Percentiles rank a stretch among this genome's conserved stretches.
Conservation (phyloP, 2,113 vertebrate genomes). For the Pandion haliaetus region DNA sequence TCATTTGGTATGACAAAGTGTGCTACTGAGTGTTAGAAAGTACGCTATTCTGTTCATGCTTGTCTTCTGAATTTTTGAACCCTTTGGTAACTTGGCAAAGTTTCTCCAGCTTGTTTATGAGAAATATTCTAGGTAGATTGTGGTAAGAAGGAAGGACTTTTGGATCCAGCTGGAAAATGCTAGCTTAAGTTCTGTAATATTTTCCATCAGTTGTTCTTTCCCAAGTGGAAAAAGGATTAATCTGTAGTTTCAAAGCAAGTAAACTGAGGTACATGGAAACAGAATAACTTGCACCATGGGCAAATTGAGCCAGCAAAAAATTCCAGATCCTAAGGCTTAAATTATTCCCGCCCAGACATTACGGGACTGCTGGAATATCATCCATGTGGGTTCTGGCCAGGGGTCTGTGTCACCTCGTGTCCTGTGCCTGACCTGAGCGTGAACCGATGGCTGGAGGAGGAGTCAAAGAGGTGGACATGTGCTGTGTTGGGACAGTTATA, state of each 20-base stretch:
- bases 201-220: background rate
- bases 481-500: background rate
- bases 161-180: background rate
- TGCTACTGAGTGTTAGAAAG: background rate
- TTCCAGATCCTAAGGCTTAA: background rate
- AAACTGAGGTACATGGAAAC: background rate
- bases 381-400: background rate
- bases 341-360: background rate
- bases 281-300: background rate
- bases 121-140: background rate
- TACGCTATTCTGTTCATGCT: accelerated
- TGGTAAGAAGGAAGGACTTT: background rate
- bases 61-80: background rate
- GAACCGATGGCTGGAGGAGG: background rate
- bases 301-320: background rate
- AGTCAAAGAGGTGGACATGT: background rate
- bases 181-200: background rate
- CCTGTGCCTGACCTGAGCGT: background rate
- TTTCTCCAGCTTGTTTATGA: background rate
- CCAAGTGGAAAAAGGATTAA: background rate
- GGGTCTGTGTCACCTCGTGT: background rate
- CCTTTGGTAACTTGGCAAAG: background rate
- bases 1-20: background rate
- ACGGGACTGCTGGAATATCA: background rate
- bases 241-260: background rate